Conservation (phyloP, 2,888 invertebrate genomes). For the Ctena decussata region DNA sequence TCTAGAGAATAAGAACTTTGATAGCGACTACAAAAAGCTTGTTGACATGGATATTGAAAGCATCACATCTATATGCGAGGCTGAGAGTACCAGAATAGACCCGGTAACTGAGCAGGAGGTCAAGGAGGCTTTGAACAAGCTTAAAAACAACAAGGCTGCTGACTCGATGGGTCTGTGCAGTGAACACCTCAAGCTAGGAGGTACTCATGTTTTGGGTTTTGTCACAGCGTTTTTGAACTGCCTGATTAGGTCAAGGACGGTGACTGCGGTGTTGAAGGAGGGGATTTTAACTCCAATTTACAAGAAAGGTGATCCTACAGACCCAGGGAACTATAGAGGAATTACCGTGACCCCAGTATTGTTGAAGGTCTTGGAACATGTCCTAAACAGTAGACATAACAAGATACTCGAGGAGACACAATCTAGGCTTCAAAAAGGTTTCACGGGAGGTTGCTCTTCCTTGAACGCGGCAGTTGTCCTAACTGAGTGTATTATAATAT, state of each 20-base stretch:
- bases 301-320: background rate
- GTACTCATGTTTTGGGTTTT: background rate
- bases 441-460: background rate
- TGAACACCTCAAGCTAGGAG: background rate
- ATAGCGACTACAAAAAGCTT: background rate
- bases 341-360: background rate
- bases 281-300: background rate
- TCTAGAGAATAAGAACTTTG: constrained; percentile 2
- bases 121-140: background rate
- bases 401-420: background rate
- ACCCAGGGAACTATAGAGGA: constrained; percentile 4
- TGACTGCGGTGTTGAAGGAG: background rate
- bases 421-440: background rate
- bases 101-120: no score
- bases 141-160: background rate
- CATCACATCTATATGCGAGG: background rate
- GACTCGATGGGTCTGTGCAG: background rate
- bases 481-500: background rate
- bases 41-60: background rate
- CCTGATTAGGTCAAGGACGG: background rate
- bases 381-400: background rate
- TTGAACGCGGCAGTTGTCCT: background rate
- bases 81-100: background rate
- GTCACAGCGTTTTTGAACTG: background rate
- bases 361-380: background rate